phyloP scores from a whole-genome alignment of 2,113 vertebrate species.

The Apodemus sylvaticus region DNA sequence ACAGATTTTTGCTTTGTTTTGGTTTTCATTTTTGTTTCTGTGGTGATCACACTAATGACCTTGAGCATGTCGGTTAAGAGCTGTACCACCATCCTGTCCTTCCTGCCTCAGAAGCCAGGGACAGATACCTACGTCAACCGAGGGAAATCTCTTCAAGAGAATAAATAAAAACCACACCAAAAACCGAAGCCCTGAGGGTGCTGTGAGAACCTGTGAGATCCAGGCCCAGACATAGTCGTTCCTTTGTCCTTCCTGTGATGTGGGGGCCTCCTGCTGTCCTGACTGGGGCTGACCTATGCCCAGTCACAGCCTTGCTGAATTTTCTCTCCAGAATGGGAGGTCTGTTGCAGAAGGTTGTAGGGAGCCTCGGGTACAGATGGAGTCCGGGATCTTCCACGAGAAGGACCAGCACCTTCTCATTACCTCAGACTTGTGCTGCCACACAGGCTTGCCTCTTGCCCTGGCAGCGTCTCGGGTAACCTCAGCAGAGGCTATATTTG shows the following conservation, averaged over 20 bases:
- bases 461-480: accelerated
- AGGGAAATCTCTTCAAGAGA: not conserved
- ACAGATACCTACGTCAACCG: not conserved
- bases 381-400: not conserved
- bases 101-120: not conserved
- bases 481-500: not conserved
- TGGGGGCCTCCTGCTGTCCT: not conserved
- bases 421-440: not conserved
- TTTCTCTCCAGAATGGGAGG: not conserved
- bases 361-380: not conserved
- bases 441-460: not conserved
- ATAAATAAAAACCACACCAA: not conserved
- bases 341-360: not conserved
- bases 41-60: not conserved
- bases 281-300: not conserved
- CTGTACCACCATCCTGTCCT: not conserved
- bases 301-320: not conserved
- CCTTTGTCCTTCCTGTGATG: not conserved
- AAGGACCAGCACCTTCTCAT: not conserved
- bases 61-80: not conserved
- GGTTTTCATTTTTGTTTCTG: not conserved
- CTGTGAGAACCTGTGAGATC: not conserved
- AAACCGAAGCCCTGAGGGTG: not conserved
- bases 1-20: not conserved
- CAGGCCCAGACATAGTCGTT: not conserved